Evolutionary conservation across 2,113 vertebrate species (phyloP), one percentile per base, ranked within the genome.

Genomic region (Uropsilus gracilis): DNA sequence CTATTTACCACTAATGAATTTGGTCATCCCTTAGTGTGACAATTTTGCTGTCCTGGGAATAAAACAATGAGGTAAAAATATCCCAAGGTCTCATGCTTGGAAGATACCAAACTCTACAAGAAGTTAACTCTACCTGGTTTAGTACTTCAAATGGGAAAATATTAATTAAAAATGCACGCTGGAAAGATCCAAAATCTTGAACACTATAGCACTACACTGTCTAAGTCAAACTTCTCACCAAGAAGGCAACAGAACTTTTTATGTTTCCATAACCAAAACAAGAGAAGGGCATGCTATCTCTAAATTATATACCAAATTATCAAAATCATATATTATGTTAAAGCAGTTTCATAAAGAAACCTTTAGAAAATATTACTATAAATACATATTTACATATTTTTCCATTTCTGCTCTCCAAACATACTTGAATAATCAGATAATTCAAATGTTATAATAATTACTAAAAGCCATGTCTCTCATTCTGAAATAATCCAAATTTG

Each of bases 31-130:
- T 73, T 50, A 68, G 37, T 57, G 42, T 75, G 50, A 88, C 13
- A 17, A 66, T 71, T 91, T 78, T 94, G 46, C 46, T 94, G 82
- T 84, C 63, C 68, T 61, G 59, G 39, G 59, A 87, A 89, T 50
- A 95, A 94, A 93, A 53, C 73, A 63, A 85, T 84, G 20, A 95
- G 72, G n/a, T 88, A 90, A 95, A 96, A 96, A 81, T 44, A 91
- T 55, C 10, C 66, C 69, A 84, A 16, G 39, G 32, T 84, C 64
- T 93, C 28, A 94, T 50, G 8, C 53, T 90, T 59, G 18, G 13
- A 12, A 88, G 59, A 66, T 24, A 93, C 39, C 14, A 95, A 12
- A 46, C 13, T 20, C 64, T 10, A 39, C 20, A 34, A 95, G 42
- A 85, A 59, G 30, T 28, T 48, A 32, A 88, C 14, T 76, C 44